Evolutionary conservation across 2,888 invertebrate genomes (phyloP).

Genomic region (Drosophila sordidula): DNA sequence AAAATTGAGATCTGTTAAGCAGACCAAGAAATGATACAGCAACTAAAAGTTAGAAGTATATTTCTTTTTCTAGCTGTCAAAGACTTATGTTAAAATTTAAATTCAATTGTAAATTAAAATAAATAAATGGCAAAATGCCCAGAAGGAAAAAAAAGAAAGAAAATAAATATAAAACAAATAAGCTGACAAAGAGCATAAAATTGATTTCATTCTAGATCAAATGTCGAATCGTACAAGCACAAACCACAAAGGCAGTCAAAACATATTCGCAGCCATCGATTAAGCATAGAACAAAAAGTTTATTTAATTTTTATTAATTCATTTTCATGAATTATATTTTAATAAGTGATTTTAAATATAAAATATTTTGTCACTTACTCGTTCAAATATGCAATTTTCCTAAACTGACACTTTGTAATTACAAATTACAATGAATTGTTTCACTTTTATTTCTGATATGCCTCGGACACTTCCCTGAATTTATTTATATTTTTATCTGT

Average conservation of each 20-base stretch:
- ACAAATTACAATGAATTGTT: too few relatives aligned
- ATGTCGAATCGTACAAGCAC: conserved; percentile 1
- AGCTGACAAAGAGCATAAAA: conserved; percentile 28
- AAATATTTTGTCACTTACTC: too few relatives aligned
- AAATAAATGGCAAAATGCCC: conserved; percentile 50
- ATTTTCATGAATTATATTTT: too few relatives aligned
- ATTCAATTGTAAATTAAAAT: conserved; percentile 54
- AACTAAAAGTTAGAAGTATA: conserved; percentile 16
- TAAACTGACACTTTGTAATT: too few relatives aligned
- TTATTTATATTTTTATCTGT: too few relatives aligned
- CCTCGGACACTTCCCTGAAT: too few relatives aligned
- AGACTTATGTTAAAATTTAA: conserved; percentile 35
- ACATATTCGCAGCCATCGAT: not conserved
- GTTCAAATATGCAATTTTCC: too few relatives aligned
- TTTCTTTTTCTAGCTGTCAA: conserved; percentile 17
- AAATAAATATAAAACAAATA: conserved; percentile 17
- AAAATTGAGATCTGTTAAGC: conserved; percentile 66
- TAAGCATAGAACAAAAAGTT: not conserved
- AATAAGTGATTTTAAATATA: too few relatives aligned
- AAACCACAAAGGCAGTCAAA: conserved; percentile 11
- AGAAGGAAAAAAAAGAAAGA: conserved; percentile 6
- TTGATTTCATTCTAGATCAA: conserved; percentile 28
- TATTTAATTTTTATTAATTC: not conserved
- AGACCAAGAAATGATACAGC: conserved; percentile 62
- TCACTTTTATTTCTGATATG: too few relatives aligned